Evolutionary conservation across 2,797 vertebrate species (phyloP).

Genomic region (Paguma larvata): DNA sequence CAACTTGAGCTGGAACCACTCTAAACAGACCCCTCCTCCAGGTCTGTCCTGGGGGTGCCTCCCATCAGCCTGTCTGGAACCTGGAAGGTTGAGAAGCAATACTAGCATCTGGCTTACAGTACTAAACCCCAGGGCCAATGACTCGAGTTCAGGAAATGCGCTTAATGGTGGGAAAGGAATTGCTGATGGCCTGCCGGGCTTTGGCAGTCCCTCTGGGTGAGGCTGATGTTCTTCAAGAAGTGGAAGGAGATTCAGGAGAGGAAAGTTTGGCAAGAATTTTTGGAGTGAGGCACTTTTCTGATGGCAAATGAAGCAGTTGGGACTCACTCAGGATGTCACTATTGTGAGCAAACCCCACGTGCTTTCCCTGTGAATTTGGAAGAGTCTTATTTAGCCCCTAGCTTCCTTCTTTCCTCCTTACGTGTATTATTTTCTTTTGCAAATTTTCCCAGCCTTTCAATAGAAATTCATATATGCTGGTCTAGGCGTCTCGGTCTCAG

Average conservation of each 20-base stretch:
- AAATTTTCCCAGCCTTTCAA: not conserved
- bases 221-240: not conserved
- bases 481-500: not conserved
- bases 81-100: not conserved
- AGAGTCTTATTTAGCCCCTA: not conserved
- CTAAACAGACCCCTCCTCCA: not conserved
- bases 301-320: not conserved
- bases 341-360: not conserved
- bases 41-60: not conserved
- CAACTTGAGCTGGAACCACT: not conserved
- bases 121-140: not conserved
- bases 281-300: not conserved
- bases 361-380: not conserved
- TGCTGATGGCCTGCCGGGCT: not conserved
- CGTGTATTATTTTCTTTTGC: not conserved
- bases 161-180: not conserved
- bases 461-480: not conserved
- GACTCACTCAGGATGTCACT: not conserved
- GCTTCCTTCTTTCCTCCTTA: not conserved
- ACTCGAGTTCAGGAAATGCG: not conserved
- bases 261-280: not conserved
- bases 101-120: not conserved
- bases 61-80: not conserved
- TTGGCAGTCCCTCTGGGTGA: not conserved
- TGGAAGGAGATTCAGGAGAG: not conserved